Evolutionary conservation across 2,888 invertebrate species (phyloP), one percentile per base, ranked within the genome.

Genomic region (Macrosoma leucophasiata): DNA sequence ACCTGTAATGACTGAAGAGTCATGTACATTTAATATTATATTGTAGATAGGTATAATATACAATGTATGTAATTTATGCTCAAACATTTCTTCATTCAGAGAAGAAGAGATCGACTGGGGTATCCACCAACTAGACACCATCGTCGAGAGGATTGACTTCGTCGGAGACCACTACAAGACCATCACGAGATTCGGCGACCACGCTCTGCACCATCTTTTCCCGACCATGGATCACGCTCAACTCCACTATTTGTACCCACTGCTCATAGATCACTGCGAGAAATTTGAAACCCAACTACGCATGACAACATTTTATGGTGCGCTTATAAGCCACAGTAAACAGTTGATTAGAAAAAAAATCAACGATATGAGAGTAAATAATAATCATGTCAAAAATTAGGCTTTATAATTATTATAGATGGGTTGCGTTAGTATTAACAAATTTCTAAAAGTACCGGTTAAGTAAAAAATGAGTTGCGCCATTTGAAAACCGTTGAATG

Each of bases 151-250:
- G 41, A 76, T 86, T 11, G 90, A 92, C 42, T 79, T 90, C 38
- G 88, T 88, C 6, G 87, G 89, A 8, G 59, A 87, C 22, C 86
- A 88, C 41, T 90, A 91, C 58, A 71, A 91, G 41, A 87, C 88
- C 1, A 62, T 94, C 32, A 90, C 91, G 0, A 86, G 89, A 39
- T 94, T 93, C 52, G 94, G 94, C 0, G 89, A 91, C 38, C 95
- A 95, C 58, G 85, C 86, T 0, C 72, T 94, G 2, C 94, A 95
- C 63, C 95, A 95, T 67, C 74, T 94, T 11, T 90, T 94, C 50
- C 94, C 94, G 0, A 91, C 93, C 0, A 53, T 95, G 17, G 94
- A 94, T 61, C 94, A 94, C 53, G 89, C 88, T 0, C 86, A 90
- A 36, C 66, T 95, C 8, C 86, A 87, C 5, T 85, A 89, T 29